phyloP scores from a whole-genome alignment of 2,888 invertebrate species.

The Sarcophaga subvicina region DNA sequence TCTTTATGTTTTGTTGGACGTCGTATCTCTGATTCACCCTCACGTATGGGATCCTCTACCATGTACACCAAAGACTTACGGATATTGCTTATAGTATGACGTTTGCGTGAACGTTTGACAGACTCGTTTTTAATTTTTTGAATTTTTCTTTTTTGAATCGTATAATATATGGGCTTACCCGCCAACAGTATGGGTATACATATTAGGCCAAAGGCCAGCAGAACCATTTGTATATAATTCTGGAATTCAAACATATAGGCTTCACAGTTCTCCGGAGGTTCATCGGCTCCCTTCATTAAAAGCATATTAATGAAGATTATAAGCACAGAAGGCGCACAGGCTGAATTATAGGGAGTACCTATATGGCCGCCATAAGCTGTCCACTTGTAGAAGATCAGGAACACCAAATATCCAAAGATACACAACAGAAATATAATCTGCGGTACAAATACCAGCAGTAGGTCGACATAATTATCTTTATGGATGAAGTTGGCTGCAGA shows the following conservation, averaged over 20 bases:
- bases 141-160: conserved; percentile 83
- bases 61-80: conserved; percentile 71
- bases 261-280: conserved; percentile 81
- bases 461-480: conserved; percentile 85
- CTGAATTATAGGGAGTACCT: conserved; percentile 77
- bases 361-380: conserved; percentile 85
- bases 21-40: conserved; percentile 71
- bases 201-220: conserved; percentile 89
- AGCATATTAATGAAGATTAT: conserved; percentile 91
- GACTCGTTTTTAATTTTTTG: conserved; percentile 65
- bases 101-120: conserved; percentile 29
- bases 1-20: conserved; percentile 42
- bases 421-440: conserved; percentile 92
- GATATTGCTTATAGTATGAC: conserved; percentile 69
- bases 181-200: conserved; percentile 96
- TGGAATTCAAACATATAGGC: conserved; percentile 87
- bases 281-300: conserved; percentile 83
- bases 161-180: conserved; percentile 91
- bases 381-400: conserved; percentile 97
- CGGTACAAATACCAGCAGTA: conserved; percentile 93
- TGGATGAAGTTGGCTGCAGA: conserved; percentile 89
- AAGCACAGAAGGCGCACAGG: conserved; percentile 88
- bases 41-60: conserved; percentile 59
- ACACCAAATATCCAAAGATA: conserved; percentile 94
- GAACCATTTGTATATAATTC: conserved; percentile 86